phyloP scores from a whole-genome alignment of 2,888 invertebrate species.

The Arctia plantaginis region DNA sequence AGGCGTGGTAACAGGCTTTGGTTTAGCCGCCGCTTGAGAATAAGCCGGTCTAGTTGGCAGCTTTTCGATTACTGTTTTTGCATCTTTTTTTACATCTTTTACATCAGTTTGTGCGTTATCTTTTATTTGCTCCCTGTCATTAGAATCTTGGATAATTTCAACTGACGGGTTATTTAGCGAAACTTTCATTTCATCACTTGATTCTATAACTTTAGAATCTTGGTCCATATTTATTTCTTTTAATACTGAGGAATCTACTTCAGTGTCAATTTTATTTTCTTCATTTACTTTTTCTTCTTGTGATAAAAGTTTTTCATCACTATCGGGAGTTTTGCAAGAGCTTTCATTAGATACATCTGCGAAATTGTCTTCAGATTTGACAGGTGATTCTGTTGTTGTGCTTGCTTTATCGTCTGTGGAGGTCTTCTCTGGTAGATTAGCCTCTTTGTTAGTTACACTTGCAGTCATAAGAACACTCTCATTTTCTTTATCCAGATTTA shows the following conservation, averaged over 20 bases:
- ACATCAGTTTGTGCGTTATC: constrained; percentile 55
- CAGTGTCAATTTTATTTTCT: background rate
- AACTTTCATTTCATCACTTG: background rate
- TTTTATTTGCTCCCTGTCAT: constrained; percentile 31
- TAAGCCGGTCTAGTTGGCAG: constrained; percentile 73
- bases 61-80: constrained; percentile 63
- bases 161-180: constrained; percentile 31
- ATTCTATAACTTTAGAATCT: background rate
- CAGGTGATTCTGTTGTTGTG: constrained; percentile 63
- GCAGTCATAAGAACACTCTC: constrained; percentile 34
- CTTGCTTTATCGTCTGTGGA: constrained; percentile 52
- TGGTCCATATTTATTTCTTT: constrained; percentile 3
- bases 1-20: constrained; percentile 65
- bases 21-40: constrained; percentile 84
- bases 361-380: constrained; percentile 76
- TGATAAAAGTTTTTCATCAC: constrained; percentile 46
- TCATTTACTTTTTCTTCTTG: constrained; percentile 13
- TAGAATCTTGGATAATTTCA: constrained; percentile 40
- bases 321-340: constrained; percentile 59
- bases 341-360: constrained; percentile 76
- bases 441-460: constrained; percentile 17
- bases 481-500: constrained; percentile 68
- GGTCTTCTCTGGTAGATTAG: constrained; percentile 20
- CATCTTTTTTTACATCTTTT: constrained; percentile 62
- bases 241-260: background rate